Evolutionary conservation across 2,888 invertebrate species (phyloP).

Genomic region (Catocala nupta): DNA sequence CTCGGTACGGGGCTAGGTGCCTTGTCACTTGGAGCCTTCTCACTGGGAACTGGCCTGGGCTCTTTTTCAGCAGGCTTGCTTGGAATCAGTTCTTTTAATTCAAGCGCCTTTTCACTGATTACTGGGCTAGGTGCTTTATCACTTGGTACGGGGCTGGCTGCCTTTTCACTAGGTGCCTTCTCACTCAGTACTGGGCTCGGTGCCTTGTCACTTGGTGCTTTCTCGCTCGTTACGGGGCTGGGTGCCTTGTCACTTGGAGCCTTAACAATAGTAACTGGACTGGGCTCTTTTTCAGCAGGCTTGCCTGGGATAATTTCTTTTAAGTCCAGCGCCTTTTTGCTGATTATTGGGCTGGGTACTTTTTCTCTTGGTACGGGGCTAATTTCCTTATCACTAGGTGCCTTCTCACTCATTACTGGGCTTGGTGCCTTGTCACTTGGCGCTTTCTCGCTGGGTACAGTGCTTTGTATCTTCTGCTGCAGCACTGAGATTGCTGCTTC

Average conservation of each 20-base stretch:
- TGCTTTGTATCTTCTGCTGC: too few species aligned
- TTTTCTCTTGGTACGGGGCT: slow-evolving; percentile 8
- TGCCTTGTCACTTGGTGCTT: slow-evolving; percentile 6
- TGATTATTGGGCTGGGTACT: not conserved
- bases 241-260: slow-evolving; percentile 7
- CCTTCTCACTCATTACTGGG: slow-evolving; percentile 10
- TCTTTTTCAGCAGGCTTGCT: not conserved
- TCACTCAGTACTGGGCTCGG: not conserved
- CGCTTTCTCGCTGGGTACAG: too few species aligned
- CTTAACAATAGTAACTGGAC: too few species aligned
- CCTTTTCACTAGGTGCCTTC: not conserved
- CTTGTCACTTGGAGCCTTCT: slow-evolving; percentile 7
- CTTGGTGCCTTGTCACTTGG: slow-evolving; percentile 10
- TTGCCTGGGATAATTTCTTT: too few species aligned
- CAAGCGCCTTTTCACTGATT: too few species aligned
- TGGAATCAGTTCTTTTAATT: slow-evolving; percentile 6
- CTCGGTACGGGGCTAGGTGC: too few species aligned
- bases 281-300: slow-evolving; percentile 2
- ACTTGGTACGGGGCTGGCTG: not conserved
- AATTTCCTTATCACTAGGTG: not conserved
- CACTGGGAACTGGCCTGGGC: slow-evolving; percentile 11
- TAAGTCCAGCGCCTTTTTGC: slow-evolving; percentile 2
- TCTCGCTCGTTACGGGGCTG: not conserved
- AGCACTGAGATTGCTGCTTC: too few species aligned
- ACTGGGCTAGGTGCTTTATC: slow-evolving; percentile 6